phyloP scores from a whole-genome alignment of 1,140 invertebrate genomes.

The Heterodera schachtii region DNA sequence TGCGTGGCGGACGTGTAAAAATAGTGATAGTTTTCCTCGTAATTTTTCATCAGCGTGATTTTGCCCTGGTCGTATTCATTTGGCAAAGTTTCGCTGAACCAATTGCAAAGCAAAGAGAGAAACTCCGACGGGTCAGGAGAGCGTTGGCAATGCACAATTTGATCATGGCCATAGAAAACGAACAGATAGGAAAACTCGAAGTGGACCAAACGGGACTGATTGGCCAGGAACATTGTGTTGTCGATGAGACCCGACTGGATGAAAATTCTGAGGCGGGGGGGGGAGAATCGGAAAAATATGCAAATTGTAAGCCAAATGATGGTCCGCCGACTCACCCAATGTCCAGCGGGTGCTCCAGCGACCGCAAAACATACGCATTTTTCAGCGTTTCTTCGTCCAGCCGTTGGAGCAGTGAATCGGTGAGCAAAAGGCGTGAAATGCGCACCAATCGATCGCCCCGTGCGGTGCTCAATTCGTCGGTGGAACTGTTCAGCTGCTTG shows the following conservation, averaged over 20 bases:
- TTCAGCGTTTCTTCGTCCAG: conserved; percentile 3
- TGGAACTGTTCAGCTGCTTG: neutral
- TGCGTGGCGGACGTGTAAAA: conserved; percentile 4
- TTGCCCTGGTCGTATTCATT: neutral
- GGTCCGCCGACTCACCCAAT: neutral
- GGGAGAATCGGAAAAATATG: neutral
- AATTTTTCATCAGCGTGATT: neutral
- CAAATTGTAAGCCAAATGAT: neutral
- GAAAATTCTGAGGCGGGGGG: neutral
- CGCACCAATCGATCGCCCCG: neutral
- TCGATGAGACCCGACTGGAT: neutral
- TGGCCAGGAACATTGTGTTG: neutral
- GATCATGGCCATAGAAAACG: conserved; percentile 17
- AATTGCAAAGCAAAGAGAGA: neutral
- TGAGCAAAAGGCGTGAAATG: conserved; percentile 17
- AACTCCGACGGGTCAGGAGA: neutral
- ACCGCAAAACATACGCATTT: conserved; percentile 11
- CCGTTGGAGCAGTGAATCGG: conserved; percentile 12
- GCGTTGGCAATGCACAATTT: neutral
- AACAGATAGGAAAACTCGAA: conserved; percentile 21
- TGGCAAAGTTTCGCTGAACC: conserved; percentile 6
- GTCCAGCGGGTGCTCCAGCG: neutral
- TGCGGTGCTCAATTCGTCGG: neutral
- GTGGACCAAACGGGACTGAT: neutral
- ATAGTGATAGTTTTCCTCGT: conserved; percentile 6